Evolutionary conservation across 2,113 vertebrate species (phyloP).

Genomic region (Crypturellus undulatus): DNA sequence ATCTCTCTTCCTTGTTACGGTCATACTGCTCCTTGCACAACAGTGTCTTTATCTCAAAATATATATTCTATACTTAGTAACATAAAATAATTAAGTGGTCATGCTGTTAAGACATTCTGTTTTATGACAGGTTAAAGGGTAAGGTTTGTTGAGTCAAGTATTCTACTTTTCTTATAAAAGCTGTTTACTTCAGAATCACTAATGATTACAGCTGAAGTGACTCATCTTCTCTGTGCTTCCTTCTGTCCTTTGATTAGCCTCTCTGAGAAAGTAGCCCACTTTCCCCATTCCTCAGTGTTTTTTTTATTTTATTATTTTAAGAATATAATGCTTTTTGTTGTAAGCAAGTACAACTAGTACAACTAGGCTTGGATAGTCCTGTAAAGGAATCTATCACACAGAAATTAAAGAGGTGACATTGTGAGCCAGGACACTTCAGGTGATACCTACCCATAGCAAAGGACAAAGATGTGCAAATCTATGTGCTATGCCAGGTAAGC

Average conservation of each 20-base stretch:
- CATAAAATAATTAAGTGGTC: background rate
- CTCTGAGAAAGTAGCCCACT: background rate
- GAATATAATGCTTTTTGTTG: background rate
- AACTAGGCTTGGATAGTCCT: background rate
- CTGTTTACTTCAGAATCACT: background rate
- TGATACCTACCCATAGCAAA: background rate
- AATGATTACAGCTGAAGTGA: background rate
- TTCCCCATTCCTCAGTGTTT: background rate
- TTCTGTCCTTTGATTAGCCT: background rate
- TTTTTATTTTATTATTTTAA: background rate
- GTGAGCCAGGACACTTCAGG: background rate
- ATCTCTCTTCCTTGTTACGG: background rate
- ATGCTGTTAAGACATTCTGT: background rate
- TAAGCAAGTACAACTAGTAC: background rate
- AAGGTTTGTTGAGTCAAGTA: background rate
- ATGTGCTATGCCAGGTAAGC: background rate
- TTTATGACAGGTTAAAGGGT: background rate
- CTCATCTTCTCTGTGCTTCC: background rate
- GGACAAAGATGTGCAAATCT: background rate
- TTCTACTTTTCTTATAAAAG: background rate
- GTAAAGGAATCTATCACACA: background rate
- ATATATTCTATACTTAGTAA: background rate
- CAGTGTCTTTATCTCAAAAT: background rate
- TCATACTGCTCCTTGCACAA: background rate
- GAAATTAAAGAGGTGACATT: background rate